Conservation (phyloP, 2,113 vertebrate species). For the Oceanites oceanicus region DNA sequence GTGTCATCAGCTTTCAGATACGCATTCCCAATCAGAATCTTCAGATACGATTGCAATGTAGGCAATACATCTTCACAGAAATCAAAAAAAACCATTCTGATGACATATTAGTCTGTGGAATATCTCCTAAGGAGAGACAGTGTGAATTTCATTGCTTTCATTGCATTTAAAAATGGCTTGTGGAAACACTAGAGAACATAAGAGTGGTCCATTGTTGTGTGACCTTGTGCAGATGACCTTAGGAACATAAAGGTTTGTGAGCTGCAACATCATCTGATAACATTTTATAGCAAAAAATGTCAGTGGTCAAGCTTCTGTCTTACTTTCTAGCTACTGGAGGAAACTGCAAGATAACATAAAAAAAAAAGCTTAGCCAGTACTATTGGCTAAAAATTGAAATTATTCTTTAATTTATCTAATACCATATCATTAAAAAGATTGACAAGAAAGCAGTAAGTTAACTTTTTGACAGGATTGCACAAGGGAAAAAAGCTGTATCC, state of each 20-base stretch:
- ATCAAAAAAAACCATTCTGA: background rate
- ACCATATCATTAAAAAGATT: background rate
- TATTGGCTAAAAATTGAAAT: background rate
- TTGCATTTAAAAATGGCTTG: background rate
- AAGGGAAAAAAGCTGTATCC: background rate
- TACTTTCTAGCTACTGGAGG: background rate
- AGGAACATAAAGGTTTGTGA: background rate
- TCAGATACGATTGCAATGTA: rapidly evolving
- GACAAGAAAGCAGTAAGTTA: background rate
- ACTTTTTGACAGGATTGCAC: background rate
- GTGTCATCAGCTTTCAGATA: background rate
- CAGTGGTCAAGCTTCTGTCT: background rate
- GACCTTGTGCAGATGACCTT: background rate
- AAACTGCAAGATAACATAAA: background rate
- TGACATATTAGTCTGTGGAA: background rate
- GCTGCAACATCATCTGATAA: background rate
- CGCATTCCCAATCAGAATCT: background rate
- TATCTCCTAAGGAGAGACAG: background rate
- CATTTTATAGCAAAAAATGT: background rate
- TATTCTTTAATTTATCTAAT: background rate
- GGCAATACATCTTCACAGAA: background rate
- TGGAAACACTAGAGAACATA: background rate
- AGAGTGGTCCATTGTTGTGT: background rate
- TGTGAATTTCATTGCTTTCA: background rate
- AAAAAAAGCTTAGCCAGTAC: background rate